Conservation (phyloP, 2,888 invertebrate species). For the Seira ritae region DNA sequence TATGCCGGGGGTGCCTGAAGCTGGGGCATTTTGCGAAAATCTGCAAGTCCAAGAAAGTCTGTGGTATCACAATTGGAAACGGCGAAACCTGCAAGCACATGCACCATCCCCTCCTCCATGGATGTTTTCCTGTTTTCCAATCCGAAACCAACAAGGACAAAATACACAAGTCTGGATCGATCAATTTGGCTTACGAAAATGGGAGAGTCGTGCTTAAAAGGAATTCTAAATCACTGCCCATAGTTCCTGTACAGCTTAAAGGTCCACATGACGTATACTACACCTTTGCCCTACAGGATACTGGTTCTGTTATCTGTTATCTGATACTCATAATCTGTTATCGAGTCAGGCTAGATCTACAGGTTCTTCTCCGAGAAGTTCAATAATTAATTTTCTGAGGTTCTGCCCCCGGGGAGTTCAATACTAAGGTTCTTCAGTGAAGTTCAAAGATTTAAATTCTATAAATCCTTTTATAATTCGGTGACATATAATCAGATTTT, state of each 20-base stretch:
- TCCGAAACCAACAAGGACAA: background rate
- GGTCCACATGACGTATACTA: background rate
- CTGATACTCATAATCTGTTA: too few species aligned
- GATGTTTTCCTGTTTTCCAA: background rate
- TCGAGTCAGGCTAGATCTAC: too few species aligned
- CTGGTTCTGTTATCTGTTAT: too few species aligned
- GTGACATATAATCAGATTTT: too few species aligned
- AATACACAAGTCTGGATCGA: background rate
- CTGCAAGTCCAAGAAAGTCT: background rate
- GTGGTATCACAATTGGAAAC: too few species aligned
- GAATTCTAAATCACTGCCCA: constrained; percentile 20
- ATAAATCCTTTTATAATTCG: too few species aligned
- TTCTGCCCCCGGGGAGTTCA: too few species aligned
- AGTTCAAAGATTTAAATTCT: too few species aligned
- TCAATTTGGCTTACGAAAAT: background rate
- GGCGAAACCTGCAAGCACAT: constrained; percentile 6
- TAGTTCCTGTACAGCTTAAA: constrained; percentile 14
- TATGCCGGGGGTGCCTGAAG: constrained; percentile 3
- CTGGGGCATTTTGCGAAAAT: background rate
- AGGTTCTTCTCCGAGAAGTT: too few species aligned
- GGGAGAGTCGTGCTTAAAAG: constrained; percentile 12
- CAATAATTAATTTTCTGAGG: too few species aligned
- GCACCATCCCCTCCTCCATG: constrained; percentile 25
- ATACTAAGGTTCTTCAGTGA: too few species aligned
- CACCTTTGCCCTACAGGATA: constrained; percentile 26